phyloP scores from a whole-genome alignment of 2,888 invertebrate genomes.

The Apomyelois bistriatella region DNA sequence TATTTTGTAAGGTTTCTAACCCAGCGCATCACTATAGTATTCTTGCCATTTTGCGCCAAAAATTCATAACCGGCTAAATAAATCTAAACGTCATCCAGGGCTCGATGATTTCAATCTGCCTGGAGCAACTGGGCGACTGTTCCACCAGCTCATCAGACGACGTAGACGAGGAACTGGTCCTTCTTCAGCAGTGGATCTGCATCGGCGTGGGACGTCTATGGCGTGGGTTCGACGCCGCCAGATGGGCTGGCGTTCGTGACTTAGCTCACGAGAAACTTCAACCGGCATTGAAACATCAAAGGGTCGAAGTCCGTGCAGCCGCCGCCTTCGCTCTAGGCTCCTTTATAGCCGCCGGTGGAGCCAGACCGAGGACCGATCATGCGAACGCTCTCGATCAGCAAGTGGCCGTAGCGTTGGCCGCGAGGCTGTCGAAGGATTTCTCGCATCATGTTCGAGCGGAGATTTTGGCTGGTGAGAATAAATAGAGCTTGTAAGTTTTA shows the following conservation, averaged over 20 bases:
- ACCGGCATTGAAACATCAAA: constrained; percentile 86
- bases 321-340: constrained; percentile 97
- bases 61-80: no score
- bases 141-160: constrained; percentile 80
- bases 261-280: constrained; percentile 97
- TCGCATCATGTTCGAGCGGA: constrained; percentile 93
- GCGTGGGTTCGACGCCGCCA: constrained; percentile 88
- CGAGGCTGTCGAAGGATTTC: constrained; percentile 88
- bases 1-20: no score
- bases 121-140: constrained; percentile 89
- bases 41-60: no score
- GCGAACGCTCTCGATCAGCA: constrained; percentile 96
- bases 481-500: no score
- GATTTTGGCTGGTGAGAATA: constrained; percentile 83
- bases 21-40: no score
- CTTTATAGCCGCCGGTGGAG: constrained; percentile 88
- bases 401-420: constrained; percentile 92
- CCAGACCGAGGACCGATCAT: constrained; percentile 90
- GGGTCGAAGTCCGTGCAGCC: constrained; percentile 88
- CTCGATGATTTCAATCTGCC: constrained; percentile 93
- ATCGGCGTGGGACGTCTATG: constrained; percentile 94
- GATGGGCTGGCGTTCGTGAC: constrained; percentile 97
- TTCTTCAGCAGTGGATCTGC: constrained; percentile 92
- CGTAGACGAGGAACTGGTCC: constrained; percentile 73
- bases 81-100: constrained; percentile 77